Conservation (phyloP, 2,797 vertebrate species). For the Siniperca scherzeri region DNA sequence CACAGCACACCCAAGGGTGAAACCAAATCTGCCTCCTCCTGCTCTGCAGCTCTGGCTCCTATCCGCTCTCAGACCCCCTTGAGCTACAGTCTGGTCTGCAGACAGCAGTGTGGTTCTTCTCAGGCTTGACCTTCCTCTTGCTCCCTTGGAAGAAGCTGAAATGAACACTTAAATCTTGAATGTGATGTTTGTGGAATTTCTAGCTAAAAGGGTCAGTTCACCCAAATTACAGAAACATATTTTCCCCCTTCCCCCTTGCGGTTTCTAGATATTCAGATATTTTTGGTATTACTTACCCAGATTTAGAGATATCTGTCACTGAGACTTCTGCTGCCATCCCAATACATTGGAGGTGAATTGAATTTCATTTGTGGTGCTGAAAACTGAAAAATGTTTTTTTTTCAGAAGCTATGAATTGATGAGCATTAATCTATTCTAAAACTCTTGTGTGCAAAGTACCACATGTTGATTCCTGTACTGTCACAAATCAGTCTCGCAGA, state of each 20-base stretch:
- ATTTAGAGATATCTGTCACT: slow-evolving; percentile 9
- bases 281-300: slow-evolving; percentile 26
- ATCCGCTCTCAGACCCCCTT: slow-evolving; percentile 65
- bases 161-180: slow-evolving; percentile 31
- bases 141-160: slow-evolving; percentile 29
- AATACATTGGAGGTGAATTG: background rate
- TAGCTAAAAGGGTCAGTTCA: slow-evolving; percentile 43
- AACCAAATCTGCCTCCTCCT: slow-evolving; percentile 75
- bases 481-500: slow-evolving; percentile 20
- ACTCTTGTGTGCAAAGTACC: slow-evolving; percentile 26
- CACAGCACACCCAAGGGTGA: slow-evolving; percentile 73
- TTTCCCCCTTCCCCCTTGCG: slow-evolving; percentile 18
- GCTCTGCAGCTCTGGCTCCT: slow-evolving; percentile 71
- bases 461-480: slow-evolving; percentile 22
- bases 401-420: background rate
- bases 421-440: slow-evolving; percentile 33
- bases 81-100: slow-evolving; percentile 62
- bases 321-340: slow-evolving; percentile 1
- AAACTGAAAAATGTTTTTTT: background rate
- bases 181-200: slow-evolving; percentile 40
- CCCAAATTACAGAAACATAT: slow-evolving; percentile 41
- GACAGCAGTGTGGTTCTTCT: slow-evolving; percentile 70
- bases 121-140: slow-evolving; percentile 64
- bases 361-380: background rate
- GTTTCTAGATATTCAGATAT: slow-evolving; percentile 28